Base-by-base conservation (phyloP, 2,888 invertebrate species). In the Cynaeus angustus region DNA sequence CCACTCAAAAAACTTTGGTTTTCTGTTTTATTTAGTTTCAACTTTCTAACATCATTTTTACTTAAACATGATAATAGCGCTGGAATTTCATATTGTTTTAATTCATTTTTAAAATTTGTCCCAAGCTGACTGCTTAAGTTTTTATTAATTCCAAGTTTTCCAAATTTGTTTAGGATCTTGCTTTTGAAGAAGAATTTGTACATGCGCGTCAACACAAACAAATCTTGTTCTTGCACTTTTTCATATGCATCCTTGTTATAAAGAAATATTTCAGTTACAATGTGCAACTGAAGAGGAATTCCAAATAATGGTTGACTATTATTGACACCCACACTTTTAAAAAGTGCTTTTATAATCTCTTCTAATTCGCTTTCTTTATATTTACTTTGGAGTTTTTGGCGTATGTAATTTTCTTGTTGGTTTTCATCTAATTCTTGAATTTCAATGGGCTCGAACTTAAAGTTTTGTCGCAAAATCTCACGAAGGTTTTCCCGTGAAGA, bases 211-310 rank as follows among this genome's bases (percentile, higher is more conserved):
- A 46, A 16, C 6, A 46, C 14, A 16, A 46, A 46, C 13, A 46
- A 16, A 14, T n/a, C 8, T 8, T 16, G 13, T 3, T 46, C 1
- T 16, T 14, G 5, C 1, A 6, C 9, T 5, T 46, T 6, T 8
- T 13, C 9, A n/a, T 4, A 9, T 1, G n/a, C 37, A n/a, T 46
- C 2, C n/a, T 16, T 46, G 7, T 16, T 16, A 8, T 16, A 6
- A 7, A 46, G 16, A 16, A 46, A 46, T 1, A 16, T 46, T 46
- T 46, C 46, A 9, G 46, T 16, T 14, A 46, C 4, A 8, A 46
- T 13, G 46, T 16, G 16, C 8, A 46, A 9, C 16, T 46, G 46
- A 8, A 46, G 46, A 8, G 46, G 46, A 14, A 46, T 13, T 46
- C 46, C 46, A 8, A 46, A 9, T 5, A 46, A 16, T 1, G 1